Percentiles rank a stretch among this genome's conserved stretches.
phyloP scores from a whole-genome alignment of 2,888 invertebrate genomes.

The Pogonocherus hispidulus region DNA sequence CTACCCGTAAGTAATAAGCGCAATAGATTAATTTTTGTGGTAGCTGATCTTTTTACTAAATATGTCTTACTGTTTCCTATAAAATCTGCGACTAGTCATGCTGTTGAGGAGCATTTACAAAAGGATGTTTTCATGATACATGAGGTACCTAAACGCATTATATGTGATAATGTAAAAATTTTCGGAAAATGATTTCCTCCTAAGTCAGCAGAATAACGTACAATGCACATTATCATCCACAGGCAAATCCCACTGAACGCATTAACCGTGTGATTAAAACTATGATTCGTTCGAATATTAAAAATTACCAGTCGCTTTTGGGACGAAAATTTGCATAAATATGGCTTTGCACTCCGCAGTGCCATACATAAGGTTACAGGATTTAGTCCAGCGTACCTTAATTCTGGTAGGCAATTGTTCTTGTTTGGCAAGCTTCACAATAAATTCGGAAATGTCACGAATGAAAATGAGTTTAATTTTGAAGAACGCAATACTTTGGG shows the following conservation, averaged over 20 bases:
- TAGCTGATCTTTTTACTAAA: slow-evolving; percentile 27
- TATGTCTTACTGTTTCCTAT: slow-evolving; percentile 32
- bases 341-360: slow-evolving; percentile 43
- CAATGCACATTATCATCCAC: slow-evolving; percentile 32
- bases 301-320: slow-evolving; percentile 49
- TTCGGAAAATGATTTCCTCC: neutral
- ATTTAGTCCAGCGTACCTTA: slow-evolving; percentile 40
- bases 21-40: slow-evolving; percentile 15
- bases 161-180: slow-evolving; percentile 36
- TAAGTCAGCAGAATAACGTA: slow-evolving; percentile 7
- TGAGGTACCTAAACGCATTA: slow-evolving; percentile 27
- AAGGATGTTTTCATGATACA: neutral
- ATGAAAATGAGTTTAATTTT: neutral
- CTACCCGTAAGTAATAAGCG: slow-evolving; percentile 13
- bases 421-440: slow-evolving; percentile 21
- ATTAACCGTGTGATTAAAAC: slow-evolving; percentile 54
- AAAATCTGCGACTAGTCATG: slow-evolving; percentile 23
- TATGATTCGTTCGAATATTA: slow-evolving; percentile 53
- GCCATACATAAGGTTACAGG: slow-evolving; percentile 46
- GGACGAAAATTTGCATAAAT: slow-evolving; percentile 40
- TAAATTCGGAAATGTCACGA: neutral
- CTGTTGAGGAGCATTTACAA: slow-evolving; percentile 16
- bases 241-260: slow-evolving; percentile 44
- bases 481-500: slow-evolving; percentile 8
- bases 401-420: slow-evolving; percentile 33